Percentiles rank a stretch among this genome's conserved stretches.
Evolutionary conservation across 2,797 vertebrate species (phyloP).

Genomic region (Microhierax caerulescens): DNA sequence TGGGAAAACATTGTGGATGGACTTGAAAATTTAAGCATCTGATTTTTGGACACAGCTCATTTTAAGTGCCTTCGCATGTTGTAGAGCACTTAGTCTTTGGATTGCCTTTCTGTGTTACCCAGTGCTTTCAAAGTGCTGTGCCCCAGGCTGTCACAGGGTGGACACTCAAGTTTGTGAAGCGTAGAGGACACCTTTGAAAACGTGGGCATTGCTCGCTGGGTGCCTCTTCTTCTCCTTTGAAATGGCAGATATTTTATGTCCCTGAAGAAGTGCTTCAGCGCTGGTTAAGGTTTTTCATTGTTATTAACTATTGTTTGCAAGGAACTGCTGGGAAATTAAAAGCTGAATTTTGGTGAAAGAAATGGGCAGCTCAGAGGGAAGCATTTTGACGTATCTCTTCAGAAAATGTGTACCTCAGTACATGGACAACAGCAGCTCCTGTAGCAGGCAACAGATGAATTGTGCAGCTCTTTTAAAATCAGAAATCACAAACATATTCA

Average conservation of each 20-base stretch:
- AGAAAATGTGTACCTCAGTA: background rate
- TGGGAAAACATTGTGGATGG: background rate
- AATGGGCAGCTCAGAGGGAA: background rate
- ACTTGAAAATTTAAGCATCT: background rate
- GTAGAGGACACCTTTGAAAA: background rate
- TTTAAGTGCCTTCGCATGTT: background rate
- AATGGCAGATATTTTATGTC: background rate
- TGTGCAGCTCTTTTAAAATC: conserved; percentile 22
- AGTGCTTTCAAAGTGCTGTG: background rate
- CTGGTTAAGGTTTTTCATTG: background rate
- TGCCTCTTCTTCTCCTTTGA: background rate
- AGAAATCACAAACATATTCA: conserved; percentile 18
- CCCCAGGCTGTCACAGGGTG: background rate
- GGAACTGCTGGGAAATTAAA: background rate
- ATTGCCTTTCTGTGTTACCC: background rate
- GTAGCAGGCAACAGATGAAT: background rate
- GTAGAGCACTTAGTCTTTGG: background rate
- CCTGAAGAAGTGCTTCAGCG: background rate
- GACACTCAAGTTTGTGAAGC: background rate
- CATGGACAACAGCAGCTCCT: background rate
- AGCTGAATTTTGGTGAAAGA: background rate
- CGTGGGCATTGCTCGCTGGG: background rate
- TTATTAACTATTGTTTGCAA: background rate
- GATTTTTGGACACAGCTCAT: background rate
- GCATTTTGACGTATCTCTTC: background rate